These are phyloP conservation scores for Dendrolimus houi DNA, from an alignment of 2,888 invertebrate genomes.

Conservation along the genomic window DNA sequence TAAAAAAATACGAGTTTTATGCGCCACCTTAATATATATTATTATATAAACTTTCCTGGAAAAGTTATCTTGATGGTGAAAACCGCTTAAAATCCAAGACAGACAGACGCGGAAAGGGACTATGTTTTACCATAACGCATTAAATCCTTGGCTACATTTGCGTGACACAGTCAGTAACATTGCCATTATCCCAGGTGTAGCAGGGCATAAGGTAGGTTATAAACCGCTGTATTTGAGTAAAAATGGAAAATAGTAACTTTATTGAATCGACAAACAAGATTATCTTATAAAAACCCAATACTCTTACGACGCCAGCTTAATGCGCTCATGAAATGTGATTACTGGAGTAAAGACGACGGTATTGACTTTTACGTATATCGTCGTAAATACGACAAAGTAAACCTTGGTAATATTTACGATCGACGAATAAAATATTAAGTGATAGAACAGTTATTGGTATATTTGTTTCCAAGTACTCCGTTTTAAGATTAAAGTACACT, in stretches of 20 bases:
- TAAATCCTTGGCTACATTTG: no score
- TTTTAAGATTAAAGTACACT: no score
- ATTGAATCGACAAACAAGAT: neutral
- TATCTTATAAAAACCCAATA: neutral
- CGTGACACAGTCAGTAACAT: no score
- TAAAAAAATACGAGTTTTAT: no score
- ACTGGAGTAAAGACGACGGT: conserved; percentile 17
- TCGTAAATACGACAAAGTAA: conserved; percentile 65
- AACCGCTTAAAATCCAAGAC: no score
- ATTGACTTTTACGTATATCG: conserved; percentile 29
- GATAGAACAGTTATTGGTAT: conserved; percentile 58
- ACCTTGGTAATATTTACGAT: conserved; percentile 59
- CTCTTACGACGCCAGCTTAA: neutral
- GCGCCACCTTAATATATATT: no score
- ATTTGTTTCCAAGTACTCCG: neutral
- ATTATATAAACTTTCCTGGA: no score
- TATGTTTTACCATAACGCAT: no score
- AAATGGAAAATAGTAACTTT: conserved; percentile 4
- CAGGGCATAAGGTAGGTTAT: no score
- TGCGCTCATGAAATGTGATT: conserved; percentile 21
- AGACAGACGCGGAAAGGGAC: no score
- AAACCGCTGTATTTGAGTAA: neutral
- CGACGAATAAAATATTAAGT: conserved; percentile 56
- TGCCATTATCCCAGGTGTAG: no score
- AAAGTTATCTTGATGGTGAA: no score